Evolutionary conservation across 2,888 invertebrate species (phyloP), one percentile per base, ranked within the genome.

Genomic region (Margaritifera margaritifera): DNA sequence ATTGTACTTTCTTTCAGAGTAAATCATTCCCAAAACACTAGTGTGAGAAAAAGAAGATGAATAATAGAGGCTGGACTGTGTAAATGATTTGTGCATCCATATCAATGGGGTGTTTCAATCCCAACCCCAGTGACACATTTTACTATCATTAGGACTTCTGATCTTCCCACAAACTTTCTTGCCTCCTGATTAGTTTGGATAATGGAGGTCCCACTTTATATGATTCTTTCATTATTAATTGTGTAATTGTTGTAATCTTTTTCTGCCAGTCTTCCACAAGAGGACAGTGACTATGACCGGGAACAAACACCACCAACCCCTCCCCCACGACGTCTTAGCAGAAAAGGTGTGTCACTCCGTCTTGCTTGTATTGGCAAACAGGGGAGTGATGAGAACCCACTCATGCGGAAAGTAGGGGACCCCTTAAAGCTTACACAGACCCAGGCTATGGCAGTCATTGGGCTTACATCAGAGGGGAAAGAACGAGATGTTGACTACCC

Each of bases 391-490:
- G 89, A 90, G 77, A 88, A 92, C 91, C 88, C 93, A 91, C 86
- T 90, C 65, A 87, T 90, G 86, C 79, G 79, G 71, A 85, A 86
- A 77, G 92, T 94, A 80, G 93, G 93, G 73, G 93, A 93, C 86
- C 94, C 94, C 70, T 91, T 94, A 78, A 93, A 93, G 88, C 90
- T 94, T 83, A 93, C 93, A 78, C 94, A 94, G 90, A 92, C 84
- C 50, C 89, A 89, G 91, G 93, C 93, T 71, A 93, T 94, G 92
- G 94, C 94, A 74, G 88, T 90, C 64, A 93, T 93, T 75, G 93
- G 94, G 77, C 92, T 93, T 75, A 82, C 85, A 15, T 75, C 85
- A 54, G 86, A 86, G n/a, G 87, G 87, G 25, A 72, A 75, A 25
- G 80, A 81, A 52, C 71, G 79, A 62, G 81, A 83, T 51, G 69